Evolutionary conservation across 2,113 vertebrate species (phyloP).

Genomic region (Asarcornis scutulata): DNA sequence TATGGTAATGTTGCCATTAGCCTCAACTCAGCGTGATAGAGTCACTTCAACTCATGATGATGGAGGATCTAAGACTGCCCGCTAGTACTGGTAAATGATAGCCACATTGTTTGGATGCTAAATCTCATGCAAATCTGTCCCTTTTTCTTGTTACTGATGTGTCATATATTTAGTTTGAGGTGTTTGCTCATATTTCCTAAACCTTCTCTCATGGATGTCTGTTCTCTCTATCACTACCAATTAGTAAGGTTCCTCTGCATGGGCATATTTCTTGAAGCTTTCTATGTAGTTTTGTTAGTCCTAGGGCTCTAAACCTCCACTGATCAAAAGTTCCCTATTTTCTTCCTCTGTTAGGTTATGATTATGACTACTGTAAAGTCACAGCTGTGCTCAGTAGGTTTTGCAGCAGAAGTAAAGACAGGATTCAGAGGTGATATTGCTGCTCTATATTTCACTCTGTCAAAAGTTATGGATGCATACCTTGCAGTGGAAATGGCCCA

Average conservation of each 20-base stretch:
- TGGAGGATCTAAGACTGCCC: background rate
- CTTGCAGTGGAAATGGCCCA: background rate
- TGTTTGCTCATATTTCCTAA: background rate
- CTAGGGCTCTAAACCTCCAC: background rate
- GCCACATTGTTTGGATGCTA: background rate
- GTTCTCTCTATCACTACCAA: background rate
- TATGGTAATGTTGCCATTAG: background rate
- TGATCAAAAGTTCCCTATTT: background rate
- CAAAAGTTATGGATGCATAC: background rate
- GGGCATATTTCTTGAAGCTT: background rate
- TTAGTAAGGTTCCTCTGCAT: background rate
- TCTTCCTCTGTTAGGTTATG: constrained; percentile 9
- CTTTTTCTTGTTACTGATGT: background rate
- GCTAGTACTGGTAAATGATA: background rate
- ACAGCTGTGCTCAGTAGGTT: background rate
- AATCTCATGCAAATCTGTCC: background rate
- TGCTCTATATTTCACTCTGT: background rate
- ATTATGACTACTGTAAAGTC: background rate
- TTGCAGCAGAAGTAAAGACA: background rate
- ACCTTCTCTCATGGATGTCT: background rate
- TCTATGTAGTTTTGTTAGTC: background rate
- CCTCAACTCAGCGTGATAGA: background rate
- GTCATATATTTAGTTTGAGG: background rate
- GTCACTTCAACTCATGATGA: background rate
- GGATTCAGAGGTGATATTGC: background rate